Percentiles rank a stretch among this genome's conserved stretches.
Evolutionary conservation across 2,113 vertebrate species (phyloP).

Genomic region (Lophochroa leadbeateri): DNA sequence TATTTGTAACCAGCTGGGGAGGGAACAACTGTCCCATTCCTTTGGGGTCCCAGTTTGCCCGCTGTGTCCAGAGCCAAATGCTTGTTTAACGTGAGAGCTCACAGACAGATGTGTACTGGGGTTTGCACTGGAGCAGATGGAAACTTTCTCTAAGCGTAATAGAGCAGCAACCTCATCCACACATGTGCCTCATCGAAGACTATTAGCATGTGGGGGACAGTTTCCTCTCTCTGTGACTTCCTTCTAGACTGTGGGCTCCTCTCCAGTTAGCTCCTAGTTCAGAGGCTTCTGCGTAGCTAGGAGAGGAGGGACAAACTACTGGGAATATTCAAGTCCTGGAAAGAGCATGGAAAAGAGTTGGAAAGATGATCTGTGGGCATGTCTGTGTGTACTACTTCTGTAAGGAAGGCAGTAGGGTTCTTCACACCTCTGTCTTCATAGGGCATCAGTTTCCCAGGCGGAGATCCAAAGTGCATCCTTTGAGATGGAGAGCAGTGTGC

Average conservation of each 20-base stretch:
- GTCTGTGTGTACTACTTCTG: neutral
- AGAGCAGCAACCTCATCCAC: neutral
- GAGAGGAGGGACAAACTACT: neutral
- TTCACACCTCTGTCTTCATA: neutral
- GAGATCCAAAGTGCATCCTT: neutral
- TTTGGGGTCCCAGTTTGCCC: neutral
- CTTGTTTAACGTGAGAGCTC: neutral
- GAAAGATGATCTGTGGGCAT: neutral
- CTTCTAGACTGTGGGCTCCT: neutral
- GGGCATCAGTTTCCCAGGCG: neutral
- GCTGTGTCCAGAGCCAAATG: neutral
- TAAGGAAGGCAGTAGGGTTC: neutral
- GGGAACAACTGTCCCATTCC: neutral
- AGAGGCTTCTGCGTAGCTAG: neutral
- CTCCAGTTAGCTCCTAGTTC: neutral
- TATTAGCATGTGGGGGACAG: neutral
- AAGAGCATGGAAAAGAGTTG: neutral
- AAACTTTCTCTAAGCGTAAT: neutral
- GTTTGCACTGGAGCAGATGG: conserved; percentile 16
- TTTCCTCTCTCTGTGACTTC: neutral
- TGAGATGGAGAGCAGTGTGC: neutral
- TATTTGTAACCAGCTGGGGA: neutral
- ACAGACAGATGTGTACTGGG: neutral
- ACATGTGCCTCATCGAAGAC: neutral
- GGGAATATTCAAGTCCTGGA: neutral